phyloP scores from a whole-genome alignment of 2,113 vertebrate species.

The Odontesthes bonariensis region DNA sequence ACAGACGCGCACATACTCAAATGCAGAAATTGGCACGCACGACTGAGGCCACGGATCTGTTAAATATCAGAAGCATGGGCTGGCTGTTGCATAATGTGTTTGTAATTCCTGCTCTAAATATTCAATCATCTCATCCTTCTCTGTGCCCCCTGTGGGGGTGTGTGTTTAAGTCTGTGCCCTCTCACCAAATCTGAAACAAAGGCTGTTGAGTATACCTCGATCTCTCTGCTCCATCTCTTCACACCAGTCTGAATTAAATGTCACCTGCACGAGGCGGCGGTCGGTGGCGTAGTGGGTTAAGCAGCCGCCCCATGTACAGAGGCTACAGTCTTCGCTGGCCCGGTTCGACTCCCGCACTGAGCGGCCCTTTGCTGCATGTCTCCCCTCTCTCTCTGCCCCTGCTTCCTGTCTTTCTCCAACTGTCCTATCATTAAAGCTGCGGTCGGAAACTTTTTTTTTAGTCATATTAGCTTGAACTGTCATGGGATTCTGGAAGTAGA shows the following conservation, averaged over 20 bases:
- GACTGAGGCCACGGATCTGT: background rate
- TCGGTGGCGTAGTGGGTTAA: too few relatives aligned
- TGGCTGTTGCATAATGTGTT: conserved; percentile 34
- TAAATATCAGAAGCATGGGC: background rate
- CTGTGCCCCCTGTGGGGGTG: conserved; percentile 18
- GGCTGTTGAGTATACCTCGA: background rate
- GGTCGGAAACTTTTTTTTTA: too few relatives aligned
- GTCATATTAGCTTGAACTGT: too few relatives aligned
- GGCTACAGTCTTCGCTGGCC: too few relatives aligned
- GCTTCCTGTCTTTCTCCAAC: too few relatives aligned
- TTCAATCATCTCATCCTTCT: conserved; percentile 16
- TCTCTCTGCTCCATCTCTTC: conserved; percentile 15
- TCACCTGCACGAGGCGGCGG: too few relatives aligned
- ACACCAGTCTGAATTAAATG: conserved; percentile 15
- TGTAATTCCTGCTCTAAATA: conserved; percentile 28
- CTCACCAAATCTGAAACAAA: conserved; percentile 6
- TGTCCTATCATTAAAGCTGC: too few relatives aligned
- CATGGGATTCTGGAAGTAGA: too few relatives aligned
- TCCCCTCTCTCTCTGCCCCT: too few relatives aligned
- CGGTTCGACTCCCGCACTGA: too few relatives aligned
- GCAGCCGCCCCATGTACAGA: too few relatives aligned
- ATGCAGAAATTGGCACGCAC: background rate
- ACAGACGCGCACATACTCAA: background rate
- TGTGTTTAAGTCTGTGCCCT: conserved; percentile 1
- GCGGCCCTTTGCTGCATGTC: too few relatives aligned